Evolutionary conservation across 1,140 invertebrate genomes (phyloP).

Genomic region (Lepidurus couesii): DNA sequence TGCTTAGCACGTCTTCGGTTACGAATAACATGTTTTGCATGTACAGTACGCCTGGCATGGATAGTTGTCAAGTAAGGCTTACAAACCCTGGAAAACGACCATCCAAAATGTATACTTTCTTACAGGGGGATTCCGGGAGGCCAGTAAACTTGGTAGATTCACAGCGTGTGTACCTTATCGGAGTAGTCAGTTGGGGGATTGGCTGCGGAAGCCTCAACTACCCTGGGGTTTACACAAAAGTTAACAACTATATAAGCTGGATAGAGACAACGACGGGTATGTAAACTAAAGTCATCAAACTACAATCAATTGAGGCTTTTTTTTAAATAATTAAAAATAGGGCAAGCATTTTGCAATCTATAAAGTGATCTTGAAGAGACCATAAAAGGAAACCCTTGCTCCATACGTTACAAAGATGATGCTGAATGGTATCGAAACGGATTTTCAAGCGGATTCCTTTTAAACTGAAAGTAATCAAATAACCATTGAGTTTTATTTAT

Average conservation of each 20-base stretch:
- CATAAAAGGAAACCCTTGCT: too few relatives aligned
- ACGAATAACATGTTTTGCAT: not conserved
- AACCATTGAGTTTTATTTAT: too few relatives aligned
- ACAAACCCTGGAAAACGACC: not conserved
- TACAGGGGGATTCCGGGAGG: not conserved
- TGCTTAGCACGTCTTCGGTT: not conserved
- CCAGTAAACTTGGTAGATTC: not conserved
- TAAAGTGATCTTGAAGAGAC: too few relatives aligned
- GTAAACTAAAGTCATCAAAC: too few relatives aligned
- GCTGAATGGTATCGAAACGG: too few relatives aligned
- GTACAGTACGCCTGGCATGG: not conserved
- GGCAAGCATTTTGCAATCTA: too few relatives aligned
- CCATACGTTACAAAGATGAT: too few relatives aligned
- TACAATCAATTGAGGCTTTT: too few relatives aligned
- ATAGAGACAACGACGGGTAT: conserved; percentile 26
- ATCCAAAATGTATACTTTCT: not conserved
- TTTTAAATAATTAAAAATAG: too few relatives aligned
- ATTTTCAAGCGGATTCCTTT: too few relatives aligned
- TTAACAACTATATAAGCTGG: conserved; percentile 38
- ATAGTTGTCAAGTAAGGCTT: not conserved
- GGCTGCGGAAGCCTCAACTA: conserved; percentile 44
- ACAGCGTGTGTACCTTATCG: conserved; percentile 36
- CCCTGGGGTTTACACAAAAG: conserved; percentile 49
- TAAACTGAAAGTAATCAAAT: too few relatives aligned
- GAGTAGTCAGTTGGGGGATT: conserved; percentile 47